Percentiles rank a stretch among this genome's conserved stretches.
Conservation (phyloP, 2,888 invertebrate species). For the Pachycephus smyrnensis region DNA sequence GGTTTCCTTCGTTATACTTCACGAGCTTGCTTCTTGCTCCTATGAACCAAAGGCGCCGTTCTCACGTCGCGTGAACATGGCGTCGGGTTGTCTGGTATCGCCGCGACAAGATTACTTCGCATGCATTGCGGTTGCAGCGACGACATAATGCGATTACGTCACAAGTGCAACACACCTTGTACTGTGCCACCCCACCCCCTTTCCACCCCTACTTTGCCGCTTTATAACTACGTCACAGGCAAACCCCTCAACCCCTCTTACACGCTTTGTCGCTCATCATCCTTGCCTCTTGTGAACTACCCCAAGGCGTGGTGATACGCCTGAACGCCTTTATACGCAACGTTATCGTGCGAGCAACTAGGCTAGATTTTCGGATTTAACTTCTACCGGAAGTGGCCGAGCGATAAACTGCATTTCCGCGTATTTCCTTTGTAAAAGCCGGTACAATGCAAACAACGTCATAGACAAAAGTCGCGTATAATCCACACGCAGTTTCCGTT, state of each 20-base stretch:
- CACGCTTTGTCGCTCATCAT: background rate
- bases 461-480: background rate
- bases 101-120: slow-evolving; percentile 45
- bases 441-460: background rate
- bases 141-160: slow-evolving; percentile 40
- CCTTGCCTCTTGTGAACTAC: background rate
- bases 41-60: background rate
- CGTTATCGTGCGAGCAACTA: background rate
- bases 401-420: background rate
- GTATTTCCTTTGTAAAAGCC: background rate
- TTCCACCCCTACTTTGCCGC: background rate
- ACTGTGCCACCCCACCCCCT: background rate
- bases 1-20: background rate
- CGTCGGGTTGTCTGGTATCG: slow-evolving; percentile 41
- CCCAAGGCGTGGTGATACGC: background rate
- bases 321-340: background rate
- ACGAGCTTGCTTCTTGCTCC: background rate
- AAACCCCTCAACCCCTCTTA: background rate
- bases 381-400: background rate
- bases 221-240: background rate
- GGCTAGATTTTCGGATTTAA: background rate
- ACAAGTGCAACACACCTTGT: slow-evolving; percentile 15
- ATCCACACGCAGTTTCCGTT: background rate
- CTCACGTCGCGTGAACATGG: slow-evolving; percentile 8
- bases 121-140: slow-evolving; percentile 42